phyloP scores from a whole-genome alignment of 2,797 vertebrate genomes.

The Hydrocynus forskahlii region DNA sequence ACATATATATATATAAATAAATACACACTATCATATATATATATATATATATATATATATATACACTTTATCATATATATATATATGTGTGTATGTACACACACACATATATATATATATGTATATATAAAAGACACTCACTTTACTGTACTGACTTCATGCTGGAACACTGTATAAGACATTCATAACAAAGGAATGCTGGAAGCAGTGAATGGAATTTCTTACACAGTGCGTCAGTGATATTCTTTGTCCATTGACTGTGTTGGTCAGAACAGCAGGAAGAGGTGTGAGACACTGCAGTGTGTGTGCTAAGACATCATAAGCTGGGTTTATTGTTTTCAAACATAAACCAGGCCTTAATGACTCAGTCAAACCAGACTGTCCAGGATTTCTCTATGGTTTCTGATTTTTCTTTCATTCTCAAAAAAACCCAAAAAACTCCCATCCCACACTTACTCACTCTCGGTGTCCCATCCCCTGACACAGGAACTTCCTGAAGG shows the following conservation, averaged over 20 bases:
- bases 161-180: not conserved
- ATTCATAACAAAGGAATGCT: not conserved
- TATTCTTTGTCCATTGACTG: not conserved
- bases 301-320: not conserved
- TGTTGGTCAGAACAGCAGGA: not conserved
- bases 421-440: not conserved
- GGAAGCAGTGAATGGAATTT: conserved; percentile 1
- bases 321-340: not conserved
- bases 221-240: not conserved
- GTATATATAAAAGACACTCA: too few species aligned
- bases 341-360: not conserved
- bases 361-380: not conserved
- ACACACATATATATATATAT: too few species aligned
- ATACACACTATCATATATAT: too few species aligned
- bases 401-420: not conserved
- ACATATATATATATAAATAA: too few species aligned
- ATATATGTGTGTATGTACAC: too few species aligned
- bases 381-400: not conserved
- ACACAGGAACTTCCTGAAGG: conserved; percentile 90
- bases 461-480: not conserved
- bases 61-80: too few species aligned
- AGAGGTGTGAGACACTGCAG: not conserved
- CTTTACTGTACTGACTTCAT: not conserved
- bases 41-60: too few species aligned
- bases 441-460: not conserved